phyloP scores from a whole-genome alignment of 2,888 invertebrate species.

The Hypercompe scribonia region DNA sequence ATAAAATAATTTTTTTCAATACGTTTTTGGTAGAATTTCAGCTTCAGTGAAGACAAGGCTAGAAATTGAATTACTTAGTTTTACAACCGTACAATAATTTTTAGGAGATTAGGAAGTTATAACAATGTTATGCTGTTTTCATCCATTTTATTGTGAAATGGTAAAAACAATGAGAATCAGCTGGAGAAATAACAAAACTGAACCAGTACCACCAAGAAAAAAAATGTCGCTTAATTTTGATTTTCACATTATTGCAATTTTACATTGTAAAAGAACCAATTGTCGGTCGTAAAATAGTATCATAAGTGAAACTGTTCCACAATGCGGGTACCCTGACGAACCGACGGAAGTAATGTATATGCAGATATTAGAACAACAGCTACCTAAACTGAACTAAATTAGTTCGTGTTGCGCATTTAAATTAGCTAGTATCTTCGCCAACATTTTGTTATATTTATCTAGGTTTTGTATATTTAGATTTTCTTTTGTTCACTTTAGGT shows the following conservation, averaged over 20 bases:
- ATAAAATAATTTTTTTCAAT: too few species aligned
- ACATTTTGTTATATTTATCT: too few species aligned
- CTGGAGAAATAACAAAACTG: neutral
- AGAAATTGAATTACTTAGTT: too few species aligned
- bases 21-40: neutral
- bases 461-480: too few species aligned
- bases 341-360: slow-evolving; percentile 76
- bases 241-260: neutral
- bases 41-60: neutral
- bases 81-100: neutral
- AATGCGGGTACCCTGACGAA: slow-evolving; percentile 80
- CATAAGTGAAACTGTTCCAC: slow-evolving; percentile 65
- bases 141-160: neutral
- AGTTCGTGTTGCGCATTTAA: slow-evolving; percentile 68
- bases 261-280: slow-evolving; percentile 32
- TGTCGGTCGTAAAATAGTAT: slow-evolving; percentile 56
- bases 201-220: neutral
- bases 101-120: neutral
- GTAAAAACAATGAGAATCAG: neutral
- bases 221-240: neutral
- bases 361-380: slow-evolving; percentile 69
- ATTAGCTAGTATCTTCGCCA: slow-evolving; percentile 46
- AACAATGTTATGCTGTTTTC: neutral
- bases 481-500: slow-evolving; percentile 6
- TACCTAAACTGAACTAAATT: slow-evolving; percentile 71